A percentile compares a stretch with the other conserved stretches of the same genome.
Conservation (phyloP, 2,888 invertebrate species). For the Agonopterix subpropinquella region DNA sequence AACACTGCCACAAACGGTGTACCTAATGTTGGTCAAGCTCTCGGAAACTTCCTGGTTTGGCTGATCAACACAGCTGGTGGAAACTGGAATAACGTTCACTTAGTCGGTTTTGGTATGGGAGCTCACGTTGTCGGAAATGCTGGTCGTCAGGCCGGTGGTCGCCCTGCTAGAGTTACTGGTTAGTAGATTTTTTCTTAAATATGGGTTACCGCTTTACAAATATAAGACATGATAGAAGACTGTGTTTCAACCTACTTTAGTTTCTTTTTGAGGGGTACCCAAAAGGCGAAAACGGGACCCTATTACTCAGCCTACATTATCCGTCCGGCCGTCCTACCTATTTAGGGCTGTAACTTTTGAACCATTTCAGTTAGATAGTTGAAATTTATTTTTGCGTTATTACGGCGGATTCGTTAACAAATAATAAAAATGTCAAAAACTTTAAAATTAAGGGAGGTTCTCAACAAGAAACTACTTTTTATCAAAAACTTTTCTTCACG, state of each 20-base stretch:
- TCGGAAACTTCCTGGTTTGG: constrained; percentile 35
- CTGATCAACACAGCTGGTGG: constrained; percentile 32
- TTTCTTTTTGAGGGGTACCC: no score
- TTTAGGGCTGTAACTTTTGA: no score
- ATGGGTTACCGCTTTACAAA: not conserved
- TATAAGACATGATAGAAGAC: not conserved
- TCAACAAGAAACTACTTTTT: no score
- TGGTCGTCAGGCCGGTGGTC: constrained; percentile 26
- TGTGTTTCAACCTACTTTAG: not conserved
- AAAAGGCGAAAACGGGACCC: no score
- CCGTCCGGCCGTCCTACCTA: no score
- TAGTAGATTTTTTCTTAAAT: not conserved
- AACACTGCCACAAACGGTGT: constrained; percentile 15
- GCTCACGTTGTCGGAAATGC: constrained; percentile 45
- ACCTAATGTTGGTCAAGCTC: constrained; percentile 18
- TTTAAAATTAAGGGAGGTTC: no score
- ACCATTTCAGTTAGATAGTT: no score
- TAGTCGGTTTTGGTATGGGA: constrained; percentile 48
- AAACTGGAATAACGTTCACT: constrained; percentile 35
- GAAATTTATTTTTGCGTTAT: no score
- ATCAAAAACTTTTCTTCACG: no score
- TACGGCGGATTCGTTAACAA: no score
- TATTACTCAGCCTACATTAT: no score
- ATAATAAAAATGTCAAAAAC: no score
- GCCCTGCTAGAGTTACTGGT: constrained; percentile 29